A percentile compares a stretch with the other conserved stretches of the same genome.
Evolutionary conservation across 1,140 invertebrate genomes (phyloP).

Genomic region (Ganaspis sp.): DNA sequence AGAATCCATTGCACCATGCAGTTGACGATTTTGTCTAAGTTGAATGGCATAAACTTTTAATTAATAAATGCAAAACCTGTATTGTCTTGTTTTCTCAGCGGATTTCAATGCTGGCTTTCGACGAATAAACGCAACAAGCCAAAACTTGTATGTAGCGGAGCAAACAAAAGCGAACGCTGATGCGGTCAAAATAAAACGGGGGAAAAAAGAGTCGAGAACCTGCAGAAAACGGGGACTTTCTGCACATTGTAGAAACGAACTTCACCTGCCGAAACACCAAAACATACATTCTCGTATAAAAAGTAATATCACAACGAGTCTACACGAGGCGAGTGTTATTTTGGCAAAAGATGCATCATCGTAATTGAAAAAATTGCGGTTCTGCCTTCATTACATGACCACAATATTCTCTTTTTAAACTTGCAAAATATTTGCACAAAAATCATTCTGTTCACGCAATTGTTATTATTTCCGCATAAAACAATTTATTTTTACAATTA

Average conservation of each 20-base stretch:
- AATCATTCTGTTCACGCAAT: no score
- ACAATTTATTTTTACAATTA: no score
- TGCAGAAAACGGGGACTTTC: not conserved
- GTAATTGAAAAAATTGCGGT: constrained; percentile 18
- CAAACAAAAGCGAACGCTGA: not conserved
- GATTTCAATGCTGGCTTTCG: not conserved
- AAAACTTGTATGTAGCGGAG: not conserved
- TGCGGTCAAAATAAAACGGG: not conserved
- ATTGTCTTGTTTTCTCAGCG: not conserved
- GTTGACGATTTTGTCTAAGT: not conserved
- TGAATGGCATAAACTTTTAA: not conserved
- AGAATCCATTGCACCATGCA: not conserved
- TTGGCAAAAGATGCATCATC: not conserved
- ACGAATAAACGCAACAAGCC: not conserved
- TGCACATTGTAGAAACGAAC: not conserved
- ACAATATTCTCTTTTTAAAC: not conserved
- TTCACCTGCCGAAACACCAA: not conserved
- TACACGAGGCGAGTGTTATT: not conserved
- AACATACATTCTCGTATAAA: not conserved
- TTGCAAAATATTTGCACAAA: no score
- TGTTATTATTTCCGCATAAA: not conserved
- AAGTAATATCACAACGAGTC: constrained; percentile 9
- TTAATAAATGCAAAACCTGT: not conserved
- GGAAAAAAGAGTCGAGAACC: not conserved
- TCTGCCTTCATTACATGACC: not conserved